phyloP scores from a whole-genome alignment of 2,797 vertebrate genomes.

The Tolypeutes matacus region DNA sequence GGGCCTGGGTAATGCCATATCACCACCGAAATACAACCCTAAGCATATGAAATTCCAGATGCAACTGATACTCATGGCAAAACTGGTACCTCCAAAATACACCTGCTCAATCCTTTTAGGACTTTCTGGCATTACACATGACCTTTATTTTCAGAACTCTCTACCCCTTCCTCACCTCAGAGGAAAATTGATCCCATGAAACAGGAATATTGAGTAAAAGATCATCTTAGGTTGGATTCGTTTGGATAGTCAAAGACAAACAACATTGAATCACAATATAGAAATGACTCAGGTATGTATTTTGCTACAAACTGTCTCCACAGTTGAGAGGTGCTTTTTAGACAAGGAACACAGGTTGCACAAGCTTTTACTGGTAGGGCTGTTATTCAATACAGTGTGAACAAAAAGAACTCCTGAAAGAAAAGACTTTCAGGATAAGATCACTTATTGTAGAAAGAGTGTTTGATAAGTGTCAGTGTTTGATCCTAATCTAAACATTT shows the following conservation, averaged over 20 bases:
- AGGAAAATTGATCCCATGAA: background rate
- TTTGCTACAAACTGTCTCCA: background rate
- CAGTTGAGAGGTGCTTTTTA: background rate
- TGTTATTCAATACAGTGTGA: background rate
- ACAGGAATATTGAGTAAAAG: background rate
- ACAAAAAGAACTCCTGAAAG: background rate
- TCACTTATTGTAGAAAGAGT: background rate
- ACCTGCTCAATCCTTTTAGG: background rate
- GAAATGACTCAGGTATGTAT: background rate
- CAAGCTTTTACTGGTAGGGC: background rate
- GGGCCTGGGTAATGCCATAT: background rate
- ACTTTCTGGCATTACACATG: background rate
- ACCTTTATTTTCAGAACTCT: no score
- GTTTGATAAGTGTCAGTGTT: background rate
- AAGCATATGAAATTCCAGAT: constrained; percentile 1
- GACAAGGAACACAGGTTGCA: background rate
- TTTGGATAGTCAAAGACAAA: background rate
- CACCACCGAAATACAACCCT: background rate
- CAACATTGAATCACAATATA: background rate
- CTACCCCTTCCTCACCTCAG: background rate
- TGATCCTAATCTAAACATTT: background rate
- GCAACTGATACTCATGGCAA: background rate
- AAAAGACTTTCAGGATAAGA: background rate
- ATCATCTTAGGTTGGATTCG: background rate
- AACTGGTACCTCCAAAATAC: background rate